A percentile compares a stretch with the other conserved stretches of the same genome.
Evolutionary conservation across 2,888 invertebrate genomes (phyloP).

Genomic region (Ptychoptera contaminata): DNA sequence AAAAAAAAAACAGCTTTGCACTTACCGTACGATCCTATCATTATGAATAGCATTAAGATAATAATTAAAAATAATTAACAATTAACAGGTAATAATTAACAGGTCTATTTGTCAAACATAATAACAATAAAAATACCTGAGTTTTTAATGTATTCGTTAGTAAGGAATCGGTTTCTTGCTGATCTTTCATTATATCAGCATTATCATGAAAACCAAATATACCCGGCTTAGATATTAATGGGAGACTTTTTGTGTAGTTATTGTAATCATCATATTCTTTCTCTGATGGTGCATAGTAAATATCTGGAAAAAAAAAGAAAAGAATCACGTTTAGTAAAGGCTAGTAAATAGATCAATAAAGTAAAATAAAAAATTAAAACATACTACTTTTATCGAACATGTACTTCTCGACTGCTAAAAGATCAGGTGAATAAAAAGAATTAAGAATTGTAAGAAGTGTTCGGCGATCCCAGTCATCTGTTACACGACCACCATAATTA

Average conservation of each 20-base stretch:
- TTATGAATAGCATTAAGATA: conserved; percentile 13
- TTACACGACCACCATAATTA: conserved; percentile 91
- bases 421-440: conserved; percentile 58
- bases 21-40: conserved; percentile 34
- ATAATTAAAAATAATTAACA: too few species aligned
- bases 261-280: conserved; percentile 58
- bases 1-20: conserved; percentile 5
- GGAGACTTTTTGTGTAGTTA: conserved; percentile 49
- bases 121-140: conserved; percentile 40
- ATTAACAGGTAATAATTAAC: neutral
- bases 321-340: neutral
- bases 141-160: conserved; percentile 58
- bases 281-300: conserved; percentile 56
- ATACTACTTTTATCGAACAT: conserved; percentile 49
- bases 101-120: neutral
- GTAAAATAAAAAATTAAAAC: too few species aligned
- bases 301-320: conserved; percentile 28
- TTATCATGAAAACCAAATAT: conserved; percentile 89
- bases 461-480: conserved; percentile 89
- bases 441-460: conserved; percentile 65
- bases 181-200: conserved; percentile 84
- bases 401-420: conserved; percentile 44
- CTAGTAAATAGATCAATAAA: too few species aligned
- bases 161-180: conserved; percentile 66
- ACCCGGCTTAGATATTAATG: conserved; percentile 60